phyloP scores from a whole-genome alignment of 2,888 invertebrate genomes.

The Flabesymbios commensalis region DNA sequence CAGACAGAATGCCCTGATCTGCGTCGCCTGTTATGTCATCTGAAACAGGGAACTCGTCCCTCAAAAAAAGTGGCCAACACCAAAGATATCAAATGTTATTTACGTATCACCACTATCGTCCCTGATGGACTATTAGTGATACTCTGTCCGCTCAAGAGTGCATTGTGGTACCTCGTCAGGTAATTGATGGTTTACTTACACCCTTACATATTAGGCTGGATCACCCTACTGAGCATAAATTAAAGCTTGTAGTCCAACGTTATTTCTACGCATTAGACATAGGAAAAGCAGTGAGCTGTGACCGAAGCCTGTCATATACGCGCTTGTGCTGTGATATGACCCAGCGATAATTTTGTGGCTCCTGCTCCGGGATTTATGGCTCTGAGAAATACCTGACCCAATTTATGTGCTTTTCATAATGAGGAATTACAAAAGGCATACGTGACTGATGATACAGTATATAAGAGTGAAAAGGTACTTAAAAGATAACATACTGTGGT shows the following conservation, averaged over 20 bases:
- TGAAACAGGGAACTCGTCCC: not conserved
- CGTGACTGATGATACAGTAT: too few species aligned
- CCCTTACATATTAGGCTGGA: not conserved
- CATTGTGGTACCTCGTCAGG: not conserved
- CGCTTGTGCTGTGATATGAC: too few species aligned
- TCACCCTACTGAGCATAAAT: not conserved
- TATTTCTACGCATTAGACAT: not conserved
- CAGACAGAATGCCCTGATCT: not conserved
- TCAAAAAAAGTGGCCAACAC: not conserved
- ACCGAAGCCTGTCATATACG: too few species aligned
- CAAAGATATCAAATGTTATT: not conserved
- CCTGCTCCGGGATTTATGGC: too few species aligned
- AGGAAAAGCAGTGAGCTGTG: too few species aligned
- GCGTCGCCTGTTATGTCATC: not conserved
- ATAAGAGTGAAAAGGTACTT: too few species aligned
- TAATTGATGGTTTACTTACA: not conserved
- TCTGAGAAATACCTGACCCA: too few species aligned
- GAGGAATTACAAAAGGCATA: too few species aligned
- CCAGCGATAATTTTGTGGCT: too few species aligned
- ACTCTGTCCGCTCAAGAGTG: not conserved
- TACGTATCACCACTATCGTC: not conserved
- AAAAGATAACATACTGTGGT: too few species aligned
- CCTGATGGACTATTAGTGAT: not conserved
- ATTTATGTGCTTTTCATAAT: too few species aligned
- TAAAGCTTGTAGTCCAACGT: not conserved